These are phyloP conservation scores for Microdon myrmicae DNA, from an alignment of 2,888 invertebrate species.

Conservation along the genomic window DNA sequence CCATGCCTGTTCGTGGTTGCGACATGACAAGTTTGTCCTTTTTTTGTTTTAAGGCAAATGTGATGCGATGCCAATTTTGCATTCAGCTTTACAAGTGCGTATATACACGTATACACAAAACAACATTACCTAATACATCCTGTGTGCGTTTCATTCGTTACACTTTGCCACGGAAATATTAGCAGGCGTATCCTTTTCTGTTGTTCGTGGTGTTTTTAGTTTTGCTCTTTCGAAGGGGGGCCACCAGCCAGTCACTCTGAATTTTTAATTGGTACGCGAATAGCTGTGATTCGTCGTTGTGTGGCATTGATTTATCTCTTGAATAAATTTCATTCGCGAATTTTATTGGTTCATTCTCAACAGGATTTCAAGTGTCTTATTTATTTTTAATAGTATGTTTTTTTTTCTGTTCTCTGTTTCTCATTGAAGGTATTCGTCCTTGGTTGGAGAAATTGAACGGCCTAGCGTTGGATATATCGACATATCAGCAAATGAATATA, in stretches of 20 bases:
- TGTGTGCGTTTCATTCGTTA: slow-evolving; percentile 40
- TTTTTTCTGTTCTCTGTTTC: slow-evolving; percentile 18
- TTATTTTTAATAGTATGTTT: slow-evolving; percentile 11
- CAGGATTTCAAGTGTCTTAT: slow-evolving; percentile 1
- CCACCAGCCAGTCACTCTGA: too few species aligned
- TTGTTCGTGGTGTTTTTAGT: slow-evolving; percentile 29
- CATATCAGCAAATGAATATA: slow-evolving; percentile 65
- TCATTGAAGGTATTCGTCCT: slow-evolving; percentile 55
- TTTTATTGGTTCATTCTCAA: slow-evolving; percentile 13
- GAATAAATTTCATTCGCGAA: slow-evolving; percentile 18
- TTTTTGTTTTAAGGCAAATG: slow-evolving; percentile 57
- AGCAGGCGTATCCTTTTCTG: slow-evolving; percentile 51
- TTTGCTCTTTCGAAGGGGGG: slow-evolving; percentile 31
- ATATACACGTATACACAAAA: slow-evolving; percentile 3
- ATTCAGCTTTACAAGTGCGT: slow-evolving; percentile 33
- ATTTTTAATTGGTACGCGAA: slow-evolving; percentile 47
- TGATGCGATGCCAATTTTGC: slow-evolving; percentile 23
- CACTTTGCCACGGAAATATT: slow-evolving; percentile 28
- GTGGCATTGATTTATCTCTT: slow-evolving; percentile 14
- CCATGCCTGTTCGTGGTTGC: slow-evolving; percentile 55
- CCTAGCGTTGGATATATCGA: slow-evolving; percentile 66
- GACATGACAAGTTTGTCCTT: slow-evolving; percentile 59
- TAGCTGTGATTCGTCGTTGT: slow-evolving; percentile 43
- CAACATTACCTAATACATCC: slow-evolving; percentile 21
- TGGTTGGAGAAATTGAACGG: slow-evolving; percentile 61